phyloP scores from a whole-genome alignment of 2,888 invertebrate genomes.

The Peribatodes rhomboidaria region DNA sequence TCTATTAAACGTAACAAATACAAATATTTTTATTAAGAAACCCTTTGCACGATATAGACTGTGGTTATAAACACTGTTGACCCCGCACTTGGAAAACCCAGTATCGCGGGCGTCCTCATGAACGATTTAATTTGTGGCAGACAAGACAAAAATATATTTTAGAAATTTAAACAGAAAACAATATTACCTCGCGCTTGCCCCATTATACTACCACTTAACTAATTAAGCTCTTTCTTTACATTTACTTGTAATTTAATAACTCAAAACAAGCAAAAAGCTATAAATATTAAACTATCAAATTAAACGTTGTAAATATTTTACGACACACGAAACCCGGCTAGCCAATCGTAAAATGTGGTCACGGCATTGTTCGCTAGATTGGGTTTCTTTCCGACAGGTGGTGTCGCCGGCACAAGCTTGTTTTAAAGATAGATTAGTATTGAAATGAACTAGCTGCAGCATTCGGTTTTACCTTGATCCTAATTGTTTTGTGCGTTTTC shows the following conservation, averaged over 20 bases:
- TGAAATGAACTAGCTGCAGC: not conserved
- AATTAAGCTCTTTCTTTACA: not conserved
- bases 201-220: no score
- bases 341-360: conserved; percentile 24
- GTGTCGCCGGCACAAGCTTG: conserved; percentile 20
- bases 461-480: not conserved
- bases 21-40: no score
- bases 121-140: no score
- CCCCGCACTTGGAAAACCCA: no score
- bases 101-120: no score
- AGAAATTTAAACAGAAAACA: no score
- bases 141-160: no score
- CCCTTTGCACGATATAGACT: no score
- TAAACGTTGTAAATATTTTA: conserved; percentile 28
- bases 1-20: no score
- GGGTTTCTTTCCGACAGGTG: conserved; percentile 21
- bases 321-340: conserved; percentile 16
- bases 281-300: conserved; percentile 22
- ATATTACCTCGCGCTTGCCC: no score
- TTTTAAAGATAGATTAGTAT: not conserved
- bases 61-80: no score
- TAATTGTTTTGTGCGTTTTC: no score
- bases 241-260: not conserved
- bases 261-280: not conserved
- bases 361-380: conserved; percentile 28